Evolutionary conservation across 2,113 vertebrate genomes (phyloP).

Genomic region (Calyptomena viridis): DNA sequence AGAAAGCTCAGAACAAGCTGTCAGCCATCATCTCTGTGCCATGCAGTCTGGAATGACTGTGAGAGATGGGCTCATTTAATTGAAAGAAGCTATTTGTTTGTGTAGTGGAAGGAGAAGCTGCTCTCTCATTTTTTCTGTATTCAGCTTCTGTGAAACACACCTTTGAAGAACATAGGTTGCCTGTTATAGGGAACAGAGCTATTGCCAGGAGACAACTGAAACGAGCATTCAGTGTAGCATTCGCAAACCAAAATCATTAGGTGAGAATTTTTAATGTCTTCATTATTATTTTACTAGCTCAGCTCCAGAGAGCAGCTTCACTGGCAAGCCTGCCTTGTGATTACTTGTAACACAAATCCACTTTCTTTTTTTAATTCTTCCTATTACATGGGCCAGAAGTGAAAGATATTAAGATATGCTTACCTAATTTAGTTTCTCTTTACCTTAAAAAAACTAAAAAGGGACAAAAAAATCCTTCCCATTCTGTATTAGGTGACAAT

Average conservation of each 20-base stretch:
- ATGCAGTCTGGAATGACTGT: background rate
- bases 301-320: background rate
- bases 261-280: background rate
- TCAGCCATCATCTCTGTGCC: accelerated
- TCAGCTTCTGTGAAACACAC: background rate
- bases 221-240: background rate
- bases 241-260: background rate
- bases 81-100: background rate
- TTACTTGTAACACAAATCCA: background rate
- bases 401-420: background rate
- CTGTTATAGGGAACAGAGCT: background rate
- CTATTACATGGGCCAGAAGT: background rate
- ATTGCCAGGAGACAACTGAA: background rate
- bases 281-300: background rate
- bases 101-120: background rate
- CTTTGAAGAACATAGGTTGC: background rate
- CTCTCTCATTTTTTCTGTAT: background rate
- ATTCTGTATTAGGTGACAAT: background rate
- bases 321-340: background rate
- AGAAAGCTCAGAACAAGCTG: background rate
- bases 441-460: background rate
- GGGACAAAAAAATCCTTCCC: background rate
- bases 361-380: background rate
- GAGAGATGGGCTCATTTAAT: background rate
- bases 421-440: background rate